Conservation (phyloP, 2,797 vertebrate species). For the Sardinella longiceps region DNA sequence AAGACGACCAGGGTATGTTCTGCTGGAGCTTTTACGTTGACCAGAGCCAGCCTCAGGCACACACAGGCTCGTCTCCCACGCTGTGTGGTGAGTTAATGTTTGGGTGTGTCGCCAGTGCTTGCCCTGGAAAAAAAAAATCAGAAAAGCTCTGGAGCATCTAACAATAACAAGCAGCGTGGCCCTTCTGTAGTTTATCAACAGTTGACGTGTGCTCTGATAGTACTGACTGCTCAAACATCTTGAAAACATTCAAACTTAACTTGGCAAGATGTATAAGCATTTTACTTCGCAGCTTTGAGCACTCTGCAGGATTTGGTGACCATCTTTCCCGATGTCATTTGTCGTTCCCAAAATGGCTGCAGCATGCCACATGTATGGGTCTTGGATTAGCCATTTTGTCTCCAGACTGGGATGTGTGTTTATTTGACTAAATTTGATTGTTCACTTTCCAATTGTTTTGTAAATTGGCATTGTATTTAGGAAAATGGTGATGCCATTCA, state of each 20-base stretch:
- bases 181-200: background rate
- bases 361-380: too few relatives aligned
- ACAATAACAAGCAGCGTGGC: slow-evolving; percentile 1
- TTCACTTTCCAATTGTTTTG: too few relatives aligned
- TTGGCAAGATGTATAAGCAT: too few relatives aligned
- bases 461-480: too few relatives aligned
- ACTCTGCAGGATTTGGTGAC: background rate
- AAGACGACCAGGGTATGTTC: background rate
- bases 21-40: background rate
- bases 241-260: too few relatives aligned
- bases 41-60: background rate
- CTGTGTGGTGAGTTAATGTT: slow-evolving; percentile 23
- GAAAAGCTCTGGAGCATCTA: background rate
- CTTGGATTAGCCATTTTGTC: too few relatives aligned
- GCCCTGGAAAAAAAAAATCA: background rate
- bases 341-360: background rate
- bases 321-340: too few relatives aligned
- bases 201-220: background rate
- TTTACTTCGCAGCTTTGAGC: background rate
- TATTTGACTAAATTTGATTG: too few relatives aligned
- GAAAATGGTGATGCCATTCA: too few relatives aligned
- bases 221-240: background rate
- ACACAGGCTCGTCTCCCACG: background rate
- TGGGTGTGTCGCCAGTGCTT: slow-evolving; percentile 11
- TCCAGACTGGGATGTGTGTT: too few relatives aligned